phyloP scores from a whole-genome alignment of 2,113 vertebrate genomes.

The Petromus typicus region DNA sequence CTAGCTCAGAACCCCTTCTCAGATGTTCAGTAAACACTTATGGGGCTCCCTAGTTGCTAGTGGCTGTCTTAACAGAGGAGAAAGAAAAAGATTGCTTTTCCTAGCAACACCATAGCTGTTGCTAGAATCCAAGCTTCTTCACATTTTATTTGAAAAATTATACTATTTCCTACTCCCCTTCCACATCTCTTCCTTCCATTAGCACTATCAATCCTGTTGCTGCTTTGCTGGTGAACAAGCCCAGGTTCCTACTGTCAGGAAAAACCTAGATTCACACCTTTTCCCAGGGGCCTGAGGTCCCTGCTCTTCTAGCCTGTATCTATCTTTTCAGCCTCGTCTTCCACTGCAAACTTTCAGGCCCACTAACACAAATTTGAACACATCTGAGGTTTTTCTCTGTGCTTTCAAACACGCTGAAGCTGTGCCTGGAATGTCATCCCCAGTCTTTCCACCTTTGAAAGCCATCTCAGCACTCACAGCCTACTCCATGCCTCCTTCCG shows the following conservation, averaged over 20 bases:
- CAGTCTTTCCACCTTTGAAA: not conserved
- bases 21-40: not conserved
- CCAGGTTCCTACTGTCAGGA: not conserved
- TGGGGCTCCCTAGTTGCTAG: not conserved
- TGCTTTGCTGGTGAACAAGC: not conserved
- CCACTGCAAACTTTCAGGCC: not conserved
- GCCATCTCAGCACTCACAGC: too few relatives aligned
- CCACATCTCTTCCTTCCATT: not conserved
- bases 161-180: not conserved
- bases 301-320: not conserved
- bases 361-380: not conserved
- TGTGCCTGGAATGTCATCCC: not conserved
- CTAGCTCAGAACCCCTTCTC: not conserved
- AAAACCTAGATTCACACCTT: not conserved
- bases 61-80: not conserved
- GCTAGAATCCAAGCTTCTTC: not conserved
- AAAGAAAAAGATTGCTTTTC: not conserved
- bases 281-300: not conserved
- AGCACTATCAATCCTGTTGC: not conserved
- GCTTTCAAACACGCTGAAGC: not conserved
- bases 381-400: not conserved
- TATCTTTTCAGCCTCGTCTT: not conserved
- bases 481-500: not conserved
- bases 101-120: not conserved
- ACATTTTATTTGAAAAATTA: not conserved